Evolutionary conservation across 2,888 invertebrate genomes (phyloP), one percentile per base, ranked within the genome.

Genomic region (Agapostemon virescens): DNA sequence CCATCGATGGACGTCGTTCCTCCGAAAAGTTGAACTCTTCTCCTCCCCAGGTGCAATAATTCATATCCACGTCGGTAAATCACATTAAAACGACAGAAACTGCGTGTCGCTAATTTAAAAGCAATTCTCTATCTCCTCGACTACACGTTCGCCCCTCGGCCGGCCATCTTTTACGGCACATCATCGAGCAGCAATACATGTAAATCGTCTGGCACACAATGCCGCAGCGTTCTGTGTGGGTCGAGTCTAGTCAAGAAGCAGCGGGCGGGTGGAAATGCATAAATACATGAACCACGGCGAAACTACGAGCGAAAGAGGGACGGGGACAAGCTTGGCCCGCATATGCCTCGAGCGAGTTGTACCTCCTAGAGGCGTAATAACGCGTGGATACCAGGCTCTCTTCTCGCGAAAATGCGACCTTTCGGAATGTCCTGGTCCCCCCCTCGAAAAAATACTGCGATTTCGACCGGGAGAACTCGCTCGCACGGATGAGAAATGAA

Each of bases 211-310:
- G 76, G 49, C 73, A 38, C 58, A 70, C 77, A 72, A 79, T 77
- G 63, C 73, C 52, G 36, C 23, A 45, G 61, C 30, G 45, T 49
- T 23, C 67, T 52, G 38, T 40, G 15, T 52, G 72, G 66, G 74
- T 74, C 33, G 77, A 81, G 58, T 69, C 78, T 74, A 85, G 85
- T 77, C 75, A 82, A 87, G 86, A 69, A 85, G 70, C 84, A 70
- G 63, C 70, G 81, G 84, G 66, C 79, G 81, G 83, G 76, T 84
- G 81, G 84, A 90, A 92, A 92, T 92, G 91, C 90, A 92, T 92
- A 92, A 92, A 92, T 92, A 92, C 91, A 92, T 92, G 91, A 92
- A 89, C 88, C 87, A 85, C 79, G 84, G 84, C 81, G 86, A 86
- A 87, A 85, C 88, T 86, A 77, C 80, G 85, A 86, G 77, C 68